Conservation (phyloP, 2,888 invertebrate species). For the Lasioglossum calceatum region DNA sequence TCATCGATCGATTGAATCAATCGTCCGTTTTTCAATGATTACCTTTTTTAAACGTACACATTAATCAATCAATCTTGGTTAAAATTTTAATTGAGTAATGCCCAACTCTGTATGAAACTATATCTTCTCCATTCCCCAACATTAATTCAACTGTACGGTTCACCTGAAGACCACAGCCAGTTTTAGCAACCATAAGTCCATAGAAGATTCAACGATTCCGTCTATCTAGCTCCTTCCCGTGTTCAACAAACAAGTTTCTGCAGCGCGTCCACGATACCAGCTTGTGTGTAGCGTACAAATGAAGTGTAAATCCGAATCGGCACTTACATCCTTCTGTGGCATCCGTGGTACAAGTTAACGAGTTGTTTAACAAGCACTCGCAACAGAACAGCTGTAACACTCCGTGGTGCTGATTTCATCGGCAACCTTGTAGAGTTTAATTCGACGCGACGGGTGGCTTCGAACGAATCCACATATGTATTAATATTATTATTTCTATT, state of each 20-base stretch:
- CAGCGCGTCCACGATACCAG: conserved; percentile 6
- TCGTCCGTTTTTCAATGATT: too few species aligned
- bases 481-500: not conserved
- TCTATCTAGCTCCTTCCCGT: not conserved
- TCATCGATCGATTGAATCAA: too few species aligned
- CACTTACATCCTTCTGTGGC: conserved; percentile 16
- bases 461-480: not conserved
- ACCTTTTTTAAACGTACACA: too few species aligned
- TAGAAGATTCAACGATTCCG: conserved; percentile 1
- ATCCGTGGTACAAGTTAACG: conserved; percentile 40
- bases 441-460: not conserved
- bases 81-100: too few species aligned
- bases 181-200: not conserved
- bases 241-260: conserved; percentile 12
- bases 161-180: not conserved
- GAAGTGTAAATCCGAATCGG: conserved; percentile 40
- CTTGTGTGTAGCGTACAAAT: conserved; percentile 31
- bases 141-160: not conserved
- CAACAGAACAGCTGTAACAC: conserved; percentile 29
- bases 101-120: too few species aligned
- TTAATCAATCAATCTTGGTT: too few species aligned
- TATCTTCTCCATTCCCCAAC: not conserved
- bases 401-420: conserved; percentile 27
- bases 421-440: not conserved
- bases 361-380: conserved; percentile 47